These are phyloP conservation scores for Drosophila triauraria DNA, from an alignment of 1,140 invertebrate genomes.

Conservation along the genomic window DNA sequence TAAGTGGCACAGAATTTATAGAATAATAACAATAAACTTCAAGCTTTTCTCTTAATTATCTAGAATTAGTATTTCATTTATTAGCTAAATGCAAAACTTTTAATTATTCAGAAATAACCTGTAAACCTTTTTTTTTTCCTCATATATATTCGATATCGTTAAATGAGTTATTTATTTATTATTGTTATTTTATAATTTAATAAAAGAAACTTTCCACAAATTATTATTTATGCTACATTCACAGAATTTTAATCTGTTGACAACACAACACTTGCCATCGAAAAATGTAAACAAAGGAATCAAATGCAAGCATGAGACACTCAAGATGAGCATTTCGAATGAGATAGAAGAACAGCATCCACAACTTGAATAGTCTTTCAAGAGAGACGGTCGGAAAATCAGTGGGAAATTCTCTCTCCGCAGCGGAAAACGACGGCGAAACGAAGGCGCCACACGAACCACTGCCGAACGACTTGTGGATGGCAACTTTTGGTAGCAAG, in stretches of 20 bases:
- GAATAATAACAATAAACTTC: too few relatives aligned
- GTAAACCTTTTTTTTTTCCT: too few relatives aligned
- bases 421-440: conserved; percentile 11
- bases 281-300: conserved; percentile 34
- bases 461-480: conserved; percentile 28
- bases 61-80: too few relatives aligned
- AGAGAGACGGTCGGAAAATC: conserved; percentile 1
- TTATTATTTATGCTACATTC: neutral
- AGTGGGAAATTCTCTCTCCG: conserved; percentile 63
- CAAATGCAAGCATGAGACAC: conserved; percentile 18
- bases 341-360: conserved; percentile 5
- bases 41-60: too few relatives aligned
- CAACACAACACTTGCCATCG: conserved; percentile 29
- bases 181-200: neutral
- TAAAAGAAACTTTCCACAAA: neutral
- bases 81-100: too few relatives aligned
- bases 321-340: conserved; percentile 21
- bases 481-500: conserved; percentile 69
- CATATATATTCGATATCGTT: too few relatives aligned
- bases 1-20: too few relatives aligned
- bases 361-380: conserved; percentile 4
- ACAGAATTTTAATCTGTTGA: conserved; percentile 29
- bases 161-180: neutral
- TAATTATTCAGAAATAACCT: too few relatives aligned
- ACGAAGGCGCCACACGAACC: conserved; percentile 25